These are phyloP conservation scores for Myopa testacea DNA, from an alignment of 2,888 invertebrate genomes.

Conservation along the genomic window DNA sequence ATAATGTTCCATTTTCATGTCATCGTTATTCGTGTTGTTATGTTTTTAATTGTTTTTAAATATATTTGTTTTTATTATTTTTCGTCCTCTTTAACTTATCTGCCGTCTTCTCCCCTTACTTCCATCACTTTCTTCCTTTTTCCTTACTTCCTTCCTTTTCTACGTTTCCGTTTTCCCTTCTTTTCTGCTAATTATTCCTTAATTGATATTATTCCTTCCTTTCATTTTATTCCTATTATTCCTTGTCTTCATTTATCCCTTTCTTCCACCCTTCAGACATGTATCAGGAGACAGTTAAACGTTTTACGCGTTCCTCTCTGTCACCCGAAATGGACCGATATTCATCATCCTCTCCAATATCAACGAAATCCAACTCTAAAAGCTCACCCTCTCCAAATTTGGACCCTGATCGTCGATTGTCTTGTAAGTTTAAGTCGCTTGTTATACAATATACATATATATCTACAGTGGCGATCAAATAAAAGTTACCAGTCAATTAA, in stretches of 20 bases:
- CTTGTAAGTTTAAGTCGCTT: constrained; percentile 56
- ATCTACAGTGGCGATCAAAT: neutral
- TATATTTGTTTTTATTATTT: neutral
- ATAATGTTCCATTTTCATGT: too few relatives aligned
- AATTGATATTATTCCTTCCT: too few relatives aligned
- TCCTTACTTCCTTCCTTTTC: neutral
- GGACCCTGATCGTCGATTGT: constrained; percentile 56
- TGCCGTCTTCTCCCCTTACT: neutral
- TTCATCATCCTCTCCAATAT: constrained; percentile 57
- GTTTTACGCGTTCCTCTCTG: constrained; percentile 64
- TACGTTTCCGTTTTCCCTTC: too few relatives aligned
- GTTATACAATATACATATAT: neutral
- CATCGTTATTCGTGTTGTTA: too few relatives aligned
- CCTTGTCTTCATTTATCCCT: neutral
- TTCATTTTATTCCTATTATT: too few relatives aligned
- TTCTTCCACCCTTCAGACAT: constrained; percentile 52
- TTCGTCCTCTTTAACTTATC: neutral
- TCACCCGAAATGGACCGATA: constrained; percentile 63
- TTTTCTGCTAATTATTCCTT: too few relatives aligned
- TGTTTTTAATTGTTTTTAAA: neutral
- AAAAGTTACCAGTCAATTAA: too few relatives aligned
- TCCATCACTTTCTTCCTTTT: neutral
- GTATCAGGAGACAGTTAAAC: constrained; percentile 64
- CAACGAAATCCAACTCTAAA: constrained; percentile 49
- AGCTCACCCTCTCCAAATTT: constrained; percentile 53